Conservation (phyloP, 1,140 invertebrate genomes). For the Apis cerana region DNA sequence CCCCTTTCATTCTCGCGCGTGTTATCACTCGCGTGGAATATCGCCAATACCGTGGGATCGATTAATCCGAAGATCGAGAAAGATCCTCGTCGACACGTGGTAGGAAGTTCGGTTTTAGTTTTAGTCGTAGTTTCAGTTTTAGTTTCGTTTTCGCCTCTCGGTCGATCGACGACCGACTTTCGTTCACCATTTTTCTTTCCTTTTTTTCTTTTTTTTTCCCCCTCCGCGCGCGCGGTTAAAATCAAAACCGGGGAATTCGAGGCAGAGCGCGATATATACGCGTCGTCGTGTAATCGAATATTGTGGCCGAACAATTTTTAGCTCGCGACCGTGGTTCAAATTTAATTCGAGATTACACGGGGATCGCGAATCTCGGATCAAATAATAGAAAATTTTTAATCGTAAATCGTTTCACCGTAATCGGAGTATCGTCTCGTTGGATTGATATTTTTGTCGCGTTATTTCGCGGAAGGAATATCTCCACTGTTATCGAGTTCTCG, state of each 20-base stretch:
- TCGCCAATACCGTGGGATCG: not conserved
- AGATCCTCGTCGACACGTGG: no score
- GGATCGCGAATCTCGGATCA: not conserved
- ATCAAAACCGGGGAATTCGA: not conserved
- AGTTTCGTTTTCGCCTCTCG: no score
- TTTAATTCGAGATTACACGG: slow-evolving; percentile 19
- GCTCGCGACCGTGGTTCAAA: slow-evolving; percentile 16
- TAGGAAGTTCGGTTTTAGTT: no score
- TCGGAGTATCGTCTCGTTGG: not conserved
- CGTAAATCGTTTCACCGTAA: not conserved
- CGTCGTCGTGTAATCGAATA: slow-evolving; percentile 24
- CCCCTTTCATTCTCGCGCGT: no score
- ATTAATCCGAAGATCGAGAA: not conserved
- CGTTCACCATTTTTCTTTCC: not conserved
- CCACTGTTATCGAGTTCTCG: not conserved
- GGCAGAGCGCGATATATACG: not conserved
- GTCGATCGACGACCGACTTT: not conserved
- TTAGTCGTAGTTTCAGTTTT: no score
- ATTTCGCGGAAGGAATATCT: not conserved
- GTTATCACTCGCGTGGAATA: not conserved
- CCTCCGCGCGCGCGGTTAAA: not conserved
- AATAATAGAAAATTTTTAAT: not conserved
- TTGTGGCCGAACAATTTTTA: slow-evolving; percentile 10
- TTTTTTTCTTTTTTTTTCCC: no score
- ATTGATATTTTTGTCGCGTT: not conserved